Conservation (phyloP, 2,797 vertebrate species). For the Acanthopagrus latus region DNA sequence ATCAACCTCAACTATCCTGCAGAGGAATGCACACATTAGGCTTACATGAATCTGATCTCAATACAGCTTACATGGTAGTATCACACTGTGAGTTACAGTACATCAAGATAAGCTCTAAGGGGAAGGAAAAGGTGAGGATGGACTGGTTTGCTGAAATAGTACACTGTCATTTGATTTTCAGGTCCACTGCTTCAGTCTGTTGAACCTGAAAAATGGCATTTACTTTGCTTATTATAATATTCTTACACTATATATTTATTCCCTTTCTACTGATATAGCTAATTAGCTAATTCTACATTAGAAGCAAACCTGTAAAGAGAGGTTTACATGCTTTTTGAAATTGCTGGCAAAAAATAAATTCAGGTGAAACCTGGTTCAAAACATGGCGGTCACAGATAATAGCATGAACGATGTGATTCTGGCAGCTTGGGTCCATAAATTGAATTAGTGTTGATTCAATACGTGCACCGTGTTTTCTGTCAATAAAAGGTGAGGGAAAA, state of each 20-base stretch:
- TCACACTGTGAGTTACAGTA: constrained; percentile 19
- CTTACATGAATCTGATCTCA: constrained; percentile 10
- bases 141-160: constrained; percentile 6
- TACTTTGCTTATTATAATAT: not conserved
- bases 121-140: not conserved
- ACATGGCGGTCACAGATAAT: constrained; percentile 28
- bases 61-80: not conserved
- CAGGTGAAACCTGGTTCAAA: constrained; percentile 23
- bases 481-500: not conserved
- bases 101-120: constrained; percentile 2
- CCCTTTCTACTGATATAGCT: not conserved
- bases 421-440: constrained; percentile 10
- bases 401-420: not conserved
- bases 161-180: not conserved
- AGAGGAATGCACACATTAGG: constrained; percentile 1
- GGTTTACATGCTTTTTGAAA: constrained; percentile 1
- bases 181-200: not conserved
- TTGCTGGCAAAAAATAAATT: not conserved
- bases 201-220: not conserved
- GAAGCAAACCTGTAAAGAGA: not conserved
- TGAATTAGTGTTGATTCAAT: constrained; percentile 25
- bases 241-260: too few relatives aligned
- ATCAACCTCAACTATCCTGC: constrained; percentile 12
- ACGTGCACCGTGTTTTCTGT: not conserved
- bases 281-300: not conserved